Evolutionary conservation across 2,797 vertebrate species (phyloP).

Genomic region (Psittacula derbiana): DNA sequence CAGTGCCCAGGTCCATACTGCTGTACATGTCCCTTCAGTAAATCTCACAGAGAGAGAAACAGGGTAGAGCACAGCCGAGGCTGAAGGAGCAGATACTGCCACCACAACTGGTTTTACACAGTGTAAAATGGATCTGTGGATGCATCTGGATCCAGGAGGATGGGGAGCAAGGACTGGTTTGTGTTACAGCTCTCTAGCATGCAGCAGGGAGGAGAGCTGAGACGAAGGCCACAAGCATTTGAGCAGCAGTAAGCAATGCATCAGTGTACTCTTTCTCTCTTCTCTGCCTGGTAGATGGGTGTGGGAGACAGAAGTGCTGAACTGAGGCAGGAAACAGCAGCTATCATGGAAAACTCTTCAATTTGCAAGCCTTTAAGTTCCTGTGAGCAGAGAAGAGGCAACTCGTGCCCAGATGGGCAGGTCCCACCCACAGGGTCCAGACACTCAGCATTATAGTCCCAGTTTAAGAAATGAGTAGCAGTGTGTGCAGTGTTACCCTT

Average conservation of each 20-base stretch:
- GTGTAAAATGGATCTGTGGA: fast-evolving
- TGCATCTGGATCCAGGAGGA: neutral
- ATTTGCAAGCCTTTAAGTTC: neutral
- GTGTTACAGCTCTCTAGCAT: neutral
- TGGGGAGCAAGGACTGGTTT: neutral
- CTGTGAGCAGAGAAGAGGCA: neutral
- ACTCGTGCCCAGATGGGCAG: neutral
- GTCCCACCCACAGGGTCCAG: neutral
- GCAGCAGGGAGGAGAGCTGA: neutral
- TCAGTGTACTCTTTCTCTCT: neutral
- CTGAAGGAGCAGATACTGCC: neutral
- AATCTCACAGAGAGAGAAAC: neutral
- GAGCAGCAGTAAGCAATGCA: neutral
- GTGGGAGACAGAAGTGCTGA: neutral
- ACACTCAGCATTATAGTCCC: neutral
- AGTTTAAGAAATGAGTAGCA: fast-evolving
- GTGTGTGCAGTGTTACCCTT: neutral
- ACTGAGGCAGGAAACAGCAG: neutral
- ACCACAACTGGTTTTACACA: neutral
- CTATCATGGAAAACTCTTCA: neutral
- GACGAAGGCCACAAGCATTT: neutral
- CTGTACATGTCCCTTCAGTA: neutral
- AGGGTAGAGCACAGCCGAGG: neutral
- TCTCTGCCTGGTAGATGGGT: neutral
- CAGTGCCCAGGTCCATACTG: neutral